Conservation (phyloP, 2,888 invertebrate genomes). For the Papilio gigon region DNA sequence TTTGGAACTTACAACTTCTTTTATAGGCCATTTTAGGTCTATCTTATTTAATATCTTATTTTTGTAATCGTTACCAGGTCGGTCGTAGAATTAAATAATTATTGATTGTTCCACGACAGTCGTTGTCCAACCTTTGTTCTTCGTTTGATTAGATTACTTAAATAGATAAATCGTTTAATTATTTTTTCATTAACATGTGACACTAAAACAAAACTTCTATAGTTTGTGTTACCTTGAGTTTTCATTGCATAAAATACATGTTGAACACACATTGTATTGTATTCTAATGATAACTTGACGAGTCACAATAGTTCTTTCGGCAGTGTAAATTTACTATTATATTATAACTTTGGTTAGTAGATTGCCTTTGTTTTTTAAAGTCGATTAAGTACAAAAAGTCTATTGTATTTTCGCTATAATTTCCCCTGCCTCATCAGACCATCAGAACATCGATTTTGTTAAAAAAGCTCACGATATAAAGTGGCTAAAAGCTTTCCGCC, state of each 20-base stretch:
- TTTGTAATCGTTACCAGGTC: neutral
- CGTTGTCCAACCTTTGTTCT: neutral
- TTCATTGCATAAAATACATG: too few relatives aligned
- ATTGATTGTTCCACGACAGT: neutral
- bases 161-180: too few relatives aligned
- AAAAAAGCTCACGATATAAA: slow-evolving; percentile 41
- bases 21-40: neutral
- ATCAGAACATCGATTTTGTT: slow-evolving; percentile 33
- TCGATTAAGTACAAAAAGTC: neutral
- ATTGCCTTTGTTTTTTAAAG: neutral
- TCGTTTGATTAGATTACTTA: neutral
- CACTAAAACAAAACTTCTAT: too few relatives aligned
- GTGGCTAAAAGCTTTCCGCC: slow-evolving; percentile 51
- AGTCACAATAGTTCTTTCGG: too few relatives aligned
- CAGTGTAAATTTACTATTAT: neutral
- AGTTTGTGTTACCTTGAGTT: too few relatives aligned
- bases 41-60: slow-evolving; percentile 2
- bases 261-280: too few relatives aligned
- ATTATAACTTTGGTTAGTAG: neutral
- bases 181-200: too few relatives aligned
- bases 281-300: too few relatives aligned
- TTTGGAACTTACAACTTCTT: slow-evolving; percentile 5
- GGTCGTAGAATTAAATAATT: neutral
- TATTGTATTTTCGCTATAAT: slow-evolving; percentile 23
- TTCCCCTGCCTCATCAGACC: slow-evolving; percentile 14